Base-by-base conservation (phyloP, 2,113 vertebrate genomes). In the Rhegmatorhina hoffmannsi region DNA sequence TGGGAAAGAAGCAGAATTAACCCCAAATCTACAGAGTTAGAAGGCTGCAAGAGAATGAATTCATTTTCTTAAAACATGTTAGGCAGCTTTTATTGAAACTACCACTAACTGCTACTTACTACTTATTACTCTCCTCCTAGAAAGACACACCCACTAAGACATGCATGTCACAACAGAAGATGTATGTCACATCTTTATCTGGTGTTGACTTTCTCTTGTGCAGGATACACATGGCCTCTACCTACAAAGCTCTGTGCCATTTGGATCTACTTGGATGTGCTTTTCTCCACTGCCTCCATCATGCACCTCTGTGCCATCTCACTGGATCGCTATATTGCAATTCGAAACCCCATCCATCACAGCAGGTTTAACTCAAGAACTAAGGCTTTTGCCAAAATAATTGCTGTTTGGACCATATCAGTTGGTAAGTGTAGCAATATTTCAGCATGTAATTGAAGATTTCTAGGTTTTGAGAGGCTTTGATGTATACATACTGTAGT, bases 221-320 rank as follows among this genome's bases (percentile, higher is more conserved):
- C 91, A 99, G 99, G 98, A 78, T 99, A 99, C 34, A 94, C 92
- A 12, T 99, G 99, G 99, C 99, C 99, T 58, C 97, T 99, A 23
- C 99, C 99, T 6, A 97, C 96, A 21, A 97, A 98, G 81, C 97
- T 99, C 24, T 99, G 99, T 50, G 98, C 98, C 3, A 84, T 99
- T 80, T 99, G 99, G 99, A 99, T 99, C 96, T 99, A 99, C 98
- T 95, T 99, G 97, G 99, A 99, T 0, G 99, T 99, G 56, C 98
- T 99, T 72, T 99, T 99, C 97, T 99, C 99, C 88, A 99, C 99
- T 0, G 99, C 99, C 2, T 99, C 99, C 96, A 99, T 99, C 94
- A 99, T 99, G 99, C 99, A 99, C 90, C 98, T 99, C 58, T 99
- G 99, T 6, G 99, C 99, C 91, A 99, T 99, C 96, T 99, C 99